phyloP scores from a whole-genome alignment of 2,797 vertebrate species.

The Numenius phaeopus region DNA sequence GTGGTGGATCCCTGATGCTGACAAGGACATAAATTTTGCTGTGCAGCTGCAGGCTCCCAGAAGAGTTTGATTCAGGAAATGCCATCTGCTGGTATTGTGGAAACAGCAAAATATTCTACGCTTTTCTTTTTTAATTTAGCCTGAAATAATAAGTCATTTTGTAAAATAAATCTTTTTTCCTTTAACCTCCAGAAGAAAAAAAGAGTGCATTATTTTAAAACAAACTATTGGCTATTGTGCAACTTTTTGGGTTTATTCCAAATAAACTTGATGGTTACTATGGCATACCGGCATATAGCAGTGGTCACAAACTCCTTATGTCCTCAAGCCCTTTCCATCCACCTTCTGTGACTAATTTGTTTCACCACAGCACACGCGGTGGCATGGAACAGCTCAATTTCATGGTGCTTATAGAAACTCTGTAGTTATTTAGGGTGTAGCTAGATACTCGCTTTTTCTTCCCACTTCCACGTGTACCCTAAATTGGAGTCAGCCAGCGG shows the following conservation, averaged over 20 bases:
- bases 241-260: neutral
- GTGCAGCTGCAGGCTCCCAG: slow-evolving; percentile 58
- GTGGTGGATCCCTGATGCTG: slow-evolving; percentile 14
- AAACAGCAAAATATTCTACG: neutral
- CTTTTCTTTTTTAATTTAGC: slow-evolving; percentile 23
- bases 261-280: neutral
- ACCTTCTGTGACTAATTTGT: neutral
- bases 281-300: neutral
- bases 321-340: neutral
- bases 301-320: rapidly evolving
- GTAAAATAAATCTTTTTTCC: neutral
- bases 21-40: slow-evolving; percentile 60
- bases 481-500: neutral
- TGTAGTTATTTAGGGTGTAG: neutral
- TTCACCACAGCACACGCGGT: neutral
- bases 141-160: neutral
- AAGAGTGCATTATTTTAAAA: neutral
- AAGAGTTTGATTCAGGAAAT: slow-evolving; percentile 39
- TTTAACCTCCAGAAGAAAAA: neutral
- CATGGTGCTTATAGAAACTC: neutral
- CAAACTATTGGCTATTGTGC: neutral
- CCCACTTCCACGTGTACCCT: rapidly evolving
- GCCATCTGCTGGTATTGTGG: slow-evolving; percentile 60
- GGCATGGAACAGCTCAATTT: rapidly evolving
- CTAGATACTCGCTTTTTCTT: neutral